Percentiles rank a stretch among this genome's conserved stretches.
Evolutionary conservation across 2,888 invertebrate species (phyloP).

Genomic region (Lasioglossum pauxillum): DNA sequence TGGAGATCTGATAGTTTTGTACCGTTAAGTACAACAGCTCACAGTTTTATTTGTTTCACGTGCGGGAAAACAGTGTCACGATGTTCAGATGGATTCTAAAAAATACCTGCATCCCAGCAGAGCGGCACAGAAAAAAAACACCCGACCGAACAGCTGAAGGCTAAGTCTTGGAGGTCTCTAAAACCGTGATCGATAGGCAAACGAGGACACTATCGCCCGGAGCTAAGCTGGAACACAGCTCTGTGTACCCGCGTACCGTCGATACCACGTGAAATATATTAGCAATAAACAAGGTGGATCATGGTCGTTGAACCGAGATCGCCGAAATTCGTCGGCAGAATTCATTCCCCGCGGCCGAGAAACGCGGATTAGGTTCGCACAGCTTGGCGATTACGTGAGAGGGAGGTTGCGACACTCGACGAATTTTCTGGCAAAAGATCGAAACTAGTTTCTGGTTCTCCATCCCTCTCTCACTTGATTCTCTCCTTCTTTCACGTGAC

Average conservation of each 20-base stretch:
- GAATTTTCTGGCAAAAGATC: constrained; percentile 67
- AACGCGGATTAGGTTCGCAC: constrained; percentile 22
- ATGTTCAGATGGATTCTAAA: not conserved
- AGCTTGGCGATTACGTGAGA: constrained; percentile 59
- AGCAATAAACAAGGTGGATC: not conserved
- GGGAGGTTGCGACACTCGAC: constrained; percentile 60
- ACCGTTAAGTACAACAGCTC: not conserved
- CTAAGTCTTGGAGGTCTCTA: not conserved
- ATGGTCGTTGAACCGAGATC: not conserved
- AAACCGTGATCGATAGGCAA: not conserved
- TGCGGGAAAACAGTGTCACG: too few relatives aligned
- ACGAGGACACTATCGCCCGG: not conserved
- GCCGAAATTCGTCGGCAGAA: not conserved
- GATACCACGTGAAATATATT: not conserved
- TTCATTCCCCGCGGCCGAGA: not conserved
- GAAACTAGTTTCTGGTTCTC: constrained; percentile 66
- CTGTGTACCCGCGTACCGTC: not conserved
- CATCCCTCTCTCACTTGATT: not conserved
- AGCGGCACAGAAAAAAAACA: not conserved
- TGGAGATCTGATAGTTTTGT: not conserved
- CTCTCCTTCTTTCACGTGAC: not conserved
- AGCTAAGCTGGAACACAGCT: not conserved
- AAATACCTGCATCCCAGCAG: not conserved
- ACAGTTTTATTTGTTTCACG: too few relatives aligned
- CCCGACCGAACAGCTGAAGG: not conserved